A percentile compares a stretch with the other conserved stretches of the same genome.
phyloP scores from a whole-genome alignment of 2,888 invertebrate species.

The Lacanobia wlatinum region DNA sequence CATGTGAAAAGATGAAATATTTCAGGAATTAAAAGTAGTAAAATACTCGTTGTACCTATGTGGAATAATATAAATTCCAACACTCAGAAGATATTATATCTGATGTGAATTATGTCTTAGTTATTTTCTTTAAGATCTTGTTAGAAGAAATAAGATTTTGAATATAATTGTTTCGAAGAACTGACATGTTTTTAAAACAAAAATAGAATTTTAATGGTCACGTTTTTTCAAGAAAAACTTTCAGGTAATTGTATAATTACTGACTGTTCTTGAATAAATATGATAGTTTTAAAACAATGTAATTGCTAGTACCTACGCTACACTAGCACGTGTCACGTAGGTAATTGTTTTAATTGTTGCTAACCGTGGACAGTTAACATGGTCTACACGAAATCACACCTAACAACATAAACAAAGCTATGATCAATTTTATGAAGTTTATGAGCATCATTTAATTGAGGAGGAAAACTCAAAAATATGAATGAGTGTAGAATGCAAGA shows the following conservation, averaged over 20 bases:
- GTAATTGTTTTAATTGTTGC: not conserved
- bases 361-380: not conserved
- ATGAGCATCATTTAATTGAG: too few species aligned
- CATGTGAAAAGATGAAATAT: constrained; percentile 48
- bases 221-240: not conserved
- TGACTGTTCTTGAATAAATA: not conserved
- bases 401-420: not conserved
- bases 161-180: constrained; percentile 21
- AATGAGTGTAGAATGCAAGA: too few species aligned
- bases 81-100: constrained; percentile 14
- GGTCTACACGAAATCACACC: not conserved
- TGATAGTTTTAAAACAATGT: not conserved
- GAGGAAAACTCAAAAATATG: too few species aligned
- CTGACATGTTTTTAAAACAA: not conserved
- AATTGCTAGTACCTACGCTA: not conserved
- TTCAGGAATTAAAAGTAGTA: constrained; percentile 42
- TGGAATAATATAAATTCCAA: constrained; percentile 35
- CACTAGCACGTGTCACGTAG: not conserved
- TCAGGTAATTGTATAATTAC: too few species aligned
- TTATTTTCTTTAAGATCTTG: constrained; percentile 17
- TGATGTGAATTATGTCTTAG: constrained; percentile 9
- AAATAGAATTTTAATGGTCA: not conserved
- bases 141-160: constrained; percentile 1
- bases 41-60: constrained; percentile 29
- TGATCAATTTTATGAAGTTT: not conserved